phyloP scores from a whole-genome alignment of 2,797 vertebrate species.

The Okamejei kenojei region DNA sequence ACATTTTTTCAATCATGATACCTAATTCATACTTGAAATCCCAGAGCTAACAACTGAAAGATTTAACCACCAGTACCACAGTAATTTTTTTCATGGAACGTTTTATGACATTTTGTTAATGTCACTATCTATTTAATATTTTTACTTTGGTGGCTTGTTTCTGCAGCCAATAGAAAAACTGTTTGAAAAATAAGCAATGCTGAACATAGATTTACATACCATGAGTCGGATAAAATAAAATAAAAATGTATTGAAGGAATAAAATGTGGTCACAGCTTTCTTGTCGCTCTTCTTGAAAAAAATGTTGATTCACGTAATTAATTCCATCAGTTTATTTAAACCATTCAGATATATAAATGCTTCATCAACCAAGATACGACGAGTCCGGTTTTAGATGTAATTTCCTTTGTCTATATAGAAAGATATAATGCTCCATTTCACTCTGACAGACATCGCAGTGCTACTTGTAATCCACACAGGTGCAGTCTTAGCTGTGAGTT shows the following conservation, averaged over 20 bases:
- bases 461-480: not conserved
- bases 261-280: not conserved
- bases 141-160: not conserved
- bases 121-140: not conserved
- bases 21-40: not conserved
- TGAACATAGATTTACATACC: not conserved
- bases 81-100: not conserved
- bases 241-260: not conserved
- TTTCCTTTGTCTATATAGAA: not conserved
- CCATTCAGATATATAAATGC: not conserved
- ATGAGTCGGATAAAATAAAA: not conserved
- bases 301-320: not conserved
- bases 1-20: not conserved
- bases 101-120: not conserved
- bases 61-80: too few relatives aligned
- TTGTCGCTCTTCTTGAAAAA: not conserved
- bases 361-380: not conserved
- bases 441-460: not conserved
- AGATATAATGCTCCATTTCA: not conserved
- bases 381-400: not conserved
- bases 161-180: too few relatives aligned
- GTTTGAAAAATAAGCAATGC: not conserved
- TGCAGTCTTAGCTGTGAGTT: not conserved
- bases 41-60: not conserved
- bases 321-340: not conserved